Evolutionary conservation across 2,113 vertebrate genomes (phyloP).

Genomic region (Eidolon helvum): DNA sequence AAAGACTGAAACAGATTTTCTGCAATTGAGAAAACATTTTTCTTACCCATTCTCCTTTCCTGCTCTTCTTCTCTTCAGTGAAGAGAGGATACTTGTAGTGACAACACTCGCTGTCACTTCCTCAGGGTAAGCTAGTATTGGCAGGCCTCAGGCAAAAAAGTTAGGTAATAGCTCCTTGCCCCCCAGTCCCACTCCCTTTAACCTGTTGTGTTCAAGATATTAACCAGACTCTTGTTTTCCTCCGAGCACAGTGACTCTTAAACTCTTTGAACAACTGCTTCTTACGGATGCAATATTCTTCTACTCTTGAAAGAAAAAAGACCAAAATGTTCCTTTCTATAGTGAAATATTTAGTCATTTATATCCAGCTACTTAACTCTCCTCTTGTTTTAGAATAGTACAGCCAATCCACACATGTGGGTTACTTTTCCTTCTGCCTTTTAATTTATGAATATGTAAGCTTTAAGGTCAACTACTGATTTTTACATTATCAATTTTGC

Average conservation of each 20-base stretch:
- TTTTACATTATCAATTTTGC: neutral
- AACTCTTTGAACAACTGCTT: neutral
- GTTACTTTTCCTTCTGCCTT: constrained; percentile 25
- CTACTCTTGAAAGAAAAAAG: neutral
- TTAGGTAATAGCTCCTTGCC: neutral
- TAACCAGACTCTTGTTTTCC: neutral
- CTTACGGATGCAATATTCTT: neutral
- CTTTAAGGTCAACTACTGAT: neutral
- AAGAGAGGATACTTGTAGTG: neutral
- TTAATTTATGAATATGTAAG: neutral
- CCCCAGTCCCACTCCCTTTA: neutral
- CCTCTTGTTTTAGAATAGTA: neutral
- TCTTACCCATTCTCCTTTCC: neutral
- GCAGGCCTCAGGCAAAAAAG: neutral
- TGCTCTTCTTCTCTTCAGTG: neutral
- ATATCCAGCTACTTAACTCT: neutral
- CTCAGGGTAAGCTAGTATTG: neutral
- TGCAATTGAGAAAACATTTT: neutral
- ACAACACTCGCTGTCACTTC: neutral
- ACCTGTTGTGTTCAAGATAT: neutral
- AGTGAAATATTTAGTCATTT: constrained; percentile 9
- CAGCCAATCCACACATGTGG: neutral
- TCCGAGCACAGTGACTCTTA: neutral
- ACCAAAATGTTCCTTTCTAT: neutral
- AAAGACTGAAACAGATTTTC: neutral